A percentile compares a stretch with the other conserved stretches of the same genome.
Conservation (phyloP, 1,140 invertebrate genomes). For the Leptinotarsa undecemlineata region DNA sequence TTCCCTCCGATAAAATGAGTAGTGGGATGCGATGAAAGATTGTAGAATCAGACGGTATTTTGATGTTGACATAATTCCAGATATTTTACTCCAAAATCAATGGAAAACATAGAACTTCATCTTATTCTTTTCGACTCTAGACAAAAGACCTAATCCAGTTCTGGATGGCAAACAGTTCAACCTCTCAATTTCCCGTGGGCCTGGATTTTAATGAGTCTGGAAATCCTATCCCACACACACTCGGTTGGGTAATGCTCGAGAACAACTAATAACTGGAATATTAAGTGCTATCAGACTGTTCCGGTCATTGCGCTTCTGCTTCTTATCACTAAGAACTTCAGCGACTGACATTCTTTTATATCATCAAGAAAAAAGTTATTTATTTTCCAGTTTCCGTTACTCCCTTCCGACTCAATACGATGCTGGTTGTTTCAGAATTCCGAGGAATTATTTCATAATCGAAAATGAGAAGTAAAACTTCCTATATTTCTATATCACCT, state of each 20-base stretch:
- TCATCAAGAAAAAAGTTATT: constrained; percentile 1
- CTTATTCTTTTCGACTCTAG: too few species aligned
- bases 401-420: background rate
- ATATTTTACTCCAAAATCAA: too few species aligned
- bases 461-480: too few species aligned
- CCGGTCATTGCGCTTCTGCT: constrained; percentile 11
- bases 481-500: too few species aligned
- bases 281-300: constrained; percentile 11
- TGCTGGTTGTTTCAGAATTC: background rate
- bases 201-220: background rate
- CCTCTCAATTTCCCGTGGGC: too few species aligned
- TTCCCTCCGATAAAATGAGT: too few species aligned
- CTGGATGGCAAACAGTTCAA: too few species aligned
- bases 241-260: constrained; percentile 17
- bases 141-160: too few species aligned
- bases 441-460: background rate
- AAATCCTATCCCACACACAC: constrained; percentile 10
- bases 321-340: constrained; percentile 19
- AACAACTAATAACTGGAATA: constrained; percentile 18
- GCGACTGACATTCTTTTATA: constrained; percentile 13
- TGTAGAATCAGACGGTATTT: too few species aligned
- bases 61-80: too few species aligned
- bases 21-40: too few species aligned
- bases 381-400: background rate
- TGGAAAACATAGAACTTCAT: too few species aligned